Evolutionary conservation across 2,797 vertebrate genomes (phyloP).

Genomic region (Phrynocephalus forsythii): DNA sequence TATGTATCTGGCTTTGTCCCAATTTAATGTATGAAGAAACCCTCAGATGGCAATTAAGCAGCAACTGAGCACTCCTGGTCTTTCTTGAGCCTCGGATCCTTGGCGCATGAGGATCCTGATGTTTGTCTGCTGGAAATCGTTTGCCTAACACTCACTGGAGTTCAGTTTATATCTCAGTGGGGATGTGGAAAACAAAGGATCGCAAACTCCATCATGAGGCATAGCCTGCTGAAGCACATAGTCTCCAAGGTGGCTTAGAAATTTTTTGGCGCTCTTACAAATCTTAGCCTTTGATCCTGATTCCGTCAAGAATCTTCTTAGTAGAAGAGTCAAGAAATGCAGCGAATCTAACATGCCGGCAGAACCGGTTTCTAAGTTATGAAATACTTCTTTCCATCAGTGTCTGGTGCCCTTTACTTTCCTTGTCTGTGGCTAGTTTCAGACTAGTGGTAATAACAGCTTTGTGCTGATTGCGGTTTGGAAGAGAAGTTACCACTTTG

Average conservation of each 20-base stretch:
- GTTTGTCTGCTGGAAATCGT: neutral
- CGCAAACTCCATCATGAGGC: neutral
- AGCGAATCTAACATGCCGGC: slow-evolving; percentile 62
- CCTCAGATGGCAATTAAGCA: neutral
- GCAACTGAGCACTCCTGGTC: neutral
- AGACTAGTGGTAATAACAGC: slow-evolving; percentile 53
- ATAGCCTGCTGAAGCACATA: slow-evolving; percentile 17
- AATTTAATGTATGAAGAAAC: neutral
- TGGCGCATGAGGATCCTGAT: neutral
- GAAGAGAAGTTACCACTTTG: neutral
- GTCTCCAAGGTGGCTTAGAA: slow-evolving; percentile 7
- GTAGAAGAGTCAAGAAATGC: slow-evolving; percentile 57
- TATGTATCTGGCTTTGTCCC: neutral
- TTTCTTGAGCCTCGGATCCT: neutral
- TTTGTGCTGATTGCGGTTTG: slow-evolving; percentile 28
- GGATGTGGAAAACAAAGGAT: slow-evolving; percentile 5
- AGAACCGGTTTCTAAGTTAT: slow-evolving; percentile 68
- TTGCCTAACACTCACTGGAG: neutral
- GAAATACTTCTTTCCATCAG: slow-evolving; percentile 34
- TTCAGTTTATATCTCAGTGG: neutral
- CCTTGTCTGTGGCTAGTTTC: slow-evolving; percentile 47
- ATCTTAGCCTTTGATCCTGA: slow-evolving; percentile 23
- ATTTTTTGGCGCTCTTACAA: slow-evolving; percentile 23
- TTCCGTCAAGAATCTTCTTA: slow-evolving; percentile 19
- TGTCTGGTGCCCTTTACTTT: slow-evolving; percentile 56